phyloP scores from a whole-genome alignment of 1,140 invertebrate genomes.

The Drosophila sucinea region DNA sequence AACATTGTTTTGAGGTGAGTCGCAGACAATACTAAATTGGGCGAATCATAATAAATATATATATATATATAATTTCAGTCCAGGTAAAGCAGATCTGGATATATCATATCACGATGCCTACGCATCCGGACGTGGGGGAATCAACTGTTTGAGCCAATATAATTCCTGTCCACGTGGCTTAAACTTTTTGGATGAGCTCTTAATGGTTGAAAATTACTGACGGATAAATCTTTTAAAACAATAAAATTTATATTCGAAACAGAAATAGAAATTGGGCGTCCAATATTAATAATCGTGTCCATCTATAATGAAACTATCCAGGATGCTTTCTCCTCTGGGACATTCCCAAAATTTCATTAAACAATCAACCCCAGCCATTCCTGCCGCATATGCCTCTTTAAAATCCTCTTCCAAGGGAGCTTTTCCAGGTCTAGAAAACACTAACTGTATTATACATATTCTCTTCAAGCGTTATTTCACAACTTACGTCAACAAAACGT shows the following conservation, averaged over 20 bases:
- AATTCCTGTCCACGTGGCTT: constrained; percentile 61
- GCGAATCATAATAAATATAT: not conserved
- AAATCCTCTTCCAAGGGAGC: constrained; percentile 50
- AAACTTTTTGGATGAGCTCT: constrained; percentile 53
- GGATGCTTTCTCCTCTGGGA: constrained; percentile 55
- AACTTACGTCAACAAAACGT: constrained; percentile 73
- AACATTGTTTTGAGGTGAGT: constrained; percentile 75
- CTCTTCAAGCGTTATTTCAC: not conserved
- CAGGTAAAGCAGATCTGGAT: constrained; percentile 71
- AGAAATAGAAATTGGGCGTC: not conserved
- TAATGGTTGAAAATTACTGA: constrained; percentile 42
- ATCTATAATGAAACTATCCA: constrained; percentile 63
- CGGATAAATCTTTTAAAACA: not conserved
- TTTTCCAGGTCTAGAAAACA: constrained; percentile 63
- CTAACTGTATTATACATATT: not conserved
- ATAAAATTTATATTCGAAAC: not conserved
- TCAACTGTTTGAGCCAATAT: constrained; percentile 66
- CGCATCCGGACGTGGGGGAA: constrained; percentile 63
- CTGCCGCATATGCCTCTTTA: constrained; percentile 53
- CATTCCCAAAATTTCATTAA: constrained; percentile 44
- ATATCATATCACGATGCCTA: constrained; percentile 64
- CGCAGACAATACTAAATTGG: not conserved
- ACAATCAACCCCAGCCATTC: constrained; percentile 64
- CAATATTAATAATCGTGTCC: constrained; percentile 13
- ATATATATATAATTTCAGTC: constrained; percentile 40